A percentile compares a stretch with the other conserved stretches of the same genome.
These are phyloP conservation scores for Poeciliopsis occidentalis DNA, from an alignment of 2,113 vertebrate species.

Conservation along the genomic window DNA sequence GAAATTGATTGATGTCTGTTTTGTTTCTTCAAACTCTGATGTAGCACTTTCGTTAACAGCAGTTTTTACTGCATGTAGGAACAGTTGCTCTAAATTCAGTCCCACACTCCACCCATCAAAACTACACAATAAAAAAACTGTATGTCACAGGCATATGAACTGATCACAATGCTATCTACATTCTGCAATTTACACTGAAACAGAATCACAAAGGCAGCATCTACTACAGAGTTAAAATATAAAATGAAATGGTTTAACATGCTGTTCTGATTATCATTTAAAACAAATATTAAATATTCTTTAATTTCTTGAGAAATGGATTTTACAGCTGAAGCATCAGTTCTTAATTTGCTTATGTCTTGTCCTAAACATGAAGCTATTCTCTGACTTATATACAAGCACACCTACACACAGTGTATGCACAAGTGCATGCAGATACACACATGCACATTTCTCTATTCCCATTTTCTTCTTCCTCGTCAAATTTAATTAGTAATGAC, in stretches of 20 bases:
- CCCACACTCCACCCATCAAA: background rate
- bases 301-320: background rate
- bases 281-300: background rate
- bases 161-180: background rate
- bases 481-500: conserved; percentile 66
- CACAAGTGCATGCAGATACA: background rate
- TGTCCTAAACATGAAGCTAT: background rate
- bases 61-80: background rate
- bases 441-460: background rate
- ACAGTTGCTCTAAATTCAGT: background rate
- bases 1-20: conserved; percentile 12
- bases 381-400: background rate
- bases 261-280: too few relatives aligned
- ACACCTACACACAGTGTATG: conserved; percentile 18
- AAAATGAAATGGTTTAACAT: background rate
- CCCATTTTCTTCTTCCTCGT: conserved; percentile 58
- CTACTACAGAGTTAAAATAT: too few relatives aligned
- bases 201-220: background rate
- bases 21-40: conserved; percentile 18
- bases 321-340: conserved; percentile 49
- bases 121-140: background rate
- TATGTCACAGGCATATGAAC: background rate
- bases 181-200: background rate
- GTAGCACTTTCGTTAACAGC: background rate
- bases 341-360: conserved; percentile 63